Base-by-base conservation (phyloP, 2,113 vertebrate genomes). In the Aix galericulata region DNA sequence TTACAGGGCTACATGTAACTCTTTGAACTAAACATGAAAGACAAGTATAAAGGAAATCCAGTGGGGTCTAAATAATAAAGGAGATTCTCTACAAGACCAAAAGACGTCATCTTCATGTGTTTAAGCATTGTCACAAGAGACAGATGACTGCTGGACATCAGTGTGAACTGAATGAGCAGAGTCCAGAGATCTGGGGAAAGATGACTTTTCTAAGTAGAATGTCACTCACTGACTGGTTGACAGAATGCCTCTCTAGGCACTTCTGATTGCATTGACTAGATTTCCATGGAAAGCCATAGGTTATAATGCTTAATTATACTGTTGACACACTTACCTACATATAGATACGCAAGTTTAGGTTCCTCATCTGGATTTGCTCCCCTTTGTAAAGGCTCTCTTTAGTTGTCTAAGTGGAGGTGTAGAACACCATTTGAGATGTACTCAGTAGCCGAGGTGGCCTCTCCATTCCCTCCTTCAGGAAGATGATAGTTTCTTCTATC, bases 301-400 rank as follows among this genome's bases (percentile, higher is more conserved):
- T 8, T 17, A 11, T 8, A 66, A 38, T 27, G 27, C 36, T 46
- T 79, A 60, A 26, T 48, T 29, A 67, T 14, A 12, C 17, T 56
- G 7, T 3, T 3, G 25, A 73, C 32, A 7, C 3, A 22, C 4
- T 25, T 50, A 29, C 36, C 11, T 42, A 29, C 3, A 9, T 2
- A 25, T 0, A 26, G 7, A 11, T 10, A 55, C 2, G 3, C 9
- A 48, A 62, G 13, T 29, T 29, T 38, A 53, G 8, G 4, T 38
- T 38, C 9, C 38, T 84, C 5, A 29, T 23, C 50, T 44, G 16
- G 17, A 27, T 48, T 71, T 81, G 2, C 34, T 58, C 71, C 9
- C 7, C 20, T 74, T 34, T 83, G 8, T 60, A 42, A 69, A 34
- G 8, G 29, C 0, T 3, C 11, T 5, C 10, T 23, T 64, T 25